phyloP scores from a whole-genome alignment of 1,140 invertebrate species.

The Eumeta japonica region DNA sequence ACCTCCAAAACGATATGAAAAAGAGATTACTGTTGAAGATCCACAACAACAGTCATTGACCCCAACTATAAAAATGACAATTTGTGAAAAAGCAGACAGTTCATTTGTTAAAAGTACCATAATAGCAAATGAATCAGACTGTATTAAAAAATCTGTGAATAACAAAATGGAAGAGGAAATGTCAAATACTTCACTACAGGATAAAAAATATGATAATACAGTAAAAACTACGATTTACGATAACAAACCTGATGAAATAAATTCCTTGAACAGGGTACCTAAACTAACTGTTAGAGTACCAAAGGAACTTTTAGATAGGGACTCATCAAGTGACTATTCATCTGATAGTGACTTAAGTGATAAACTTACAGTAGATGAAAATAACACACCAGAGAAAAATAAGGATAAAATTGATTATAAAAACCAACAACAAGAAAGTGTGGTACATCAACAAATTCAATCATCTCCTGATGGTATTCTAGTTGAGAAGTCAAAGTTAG shows the following conservation, averaged over 20 bases:
- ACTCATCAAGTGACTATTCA: conserved; percentile 55
- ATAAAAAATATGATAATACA: conserved; percentile 27
- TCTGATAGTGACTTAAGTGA: conserved; percentile 62
- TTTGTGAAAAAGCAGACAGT: conserved; percentile 50
- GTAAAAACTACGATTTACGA: conserved; percentile 50
- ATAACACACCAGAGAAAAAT: conserved; percentile 20
- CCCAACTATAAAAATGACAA: conserved; percentile 49
- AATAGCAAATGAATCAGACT: conserved; percentile 42
- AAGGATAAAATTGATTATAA: conserved; percentile 2
- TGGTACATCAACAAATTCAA: no score
- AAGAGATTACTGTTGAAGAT: conserved; percentile 29
- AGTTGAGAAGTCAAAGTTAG: neutral
- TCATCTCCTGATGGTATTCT: neutral
- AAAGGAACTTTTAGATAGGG: conserved; percentile 52
- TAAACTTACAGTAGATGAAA: conserved; percentile 53
- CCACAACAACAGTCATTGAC: conserved; percentile 19
- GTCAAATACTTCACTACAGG: conserved; percentile 18
- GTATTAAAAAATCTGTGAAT: conserved; percentile 36
- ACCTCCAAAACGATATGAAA: conserved; percentile 53
- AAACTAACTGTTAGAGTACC: conserved; percentile 54
- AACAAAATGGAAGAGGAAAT: conserved; percentile 32
- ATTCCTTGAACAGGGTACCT: conserved; percentile 50
- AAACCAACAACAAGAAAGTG: neutral
- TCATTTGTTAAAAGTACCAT: conserved; percentile 51
- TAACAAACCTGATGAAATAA: conserved; percentile 43